Evolutionary conservation across 1,140 invertebrate species (phyloP).

Genomic region (Acromyrmex echinatior): DNA sequence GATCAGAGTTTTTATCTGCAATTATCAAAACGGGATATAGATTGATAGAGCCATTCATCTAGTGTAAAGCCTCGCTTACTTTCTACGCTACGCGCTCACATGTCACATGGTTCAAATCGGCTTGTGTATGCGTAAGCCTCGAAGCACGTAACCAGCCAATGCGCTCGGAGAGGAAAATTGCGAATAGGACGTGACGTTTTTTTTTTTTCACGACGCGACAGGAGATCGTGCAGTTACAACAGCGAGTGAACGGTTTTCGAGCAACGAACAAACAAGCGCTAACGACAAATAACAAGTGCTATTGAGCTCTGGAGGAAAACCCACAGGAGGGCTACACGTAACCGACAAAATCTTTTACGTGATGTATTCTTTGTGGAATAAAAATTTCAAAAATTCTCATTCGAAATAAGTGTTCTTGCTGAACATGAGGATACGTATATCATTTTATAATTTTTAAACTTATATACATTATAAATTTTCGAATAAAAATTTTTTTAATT

Average conservation of each 20-base stretch:
- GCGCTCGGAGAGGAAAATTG: slow-evolving; percentile 55
- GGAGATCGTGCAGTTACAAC: slow-evolving; percentile 43
- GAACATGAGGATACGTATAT: neutral
- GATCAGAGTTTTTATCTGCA: slow-evolving; percentile 6
- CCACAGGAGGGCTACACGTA: slow-evolving; percentile 30
- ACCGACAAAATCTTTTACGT: slow-evolving; percentile 19
- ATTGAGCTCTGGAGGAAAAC: slow-evolving; percentile 43
- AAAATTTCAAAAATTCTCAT: slow-evolving; percentile 11
- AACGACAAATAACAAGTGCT: slow-evolving; percentile 71
- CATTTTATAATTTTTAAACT: neutral
- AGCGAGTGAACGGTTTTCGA: slow-evolving; percentile 52
- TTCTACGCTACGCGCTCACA: neutral
- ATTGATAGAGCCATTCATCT: slow-evolving; percentile 62
- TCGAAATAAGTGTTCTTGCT: too few relatives aligned
- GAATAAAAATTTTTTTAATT: slow-evolving; percentile 7
- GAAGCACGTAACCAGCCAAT: slow-evolving; percentile 62
- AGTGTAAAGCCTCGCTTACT: slow-evolving; percentile 24
- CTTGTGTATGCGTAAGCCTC: slow-evolving; percentile 41
- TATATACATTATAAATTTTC: neutral
- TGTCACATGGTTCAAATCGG: slow-evolving; percentile 38
- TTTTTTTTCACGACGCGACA: slow-evolving; percentile 57
- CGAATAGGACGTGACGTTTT: slow-evolving; percentile 62
- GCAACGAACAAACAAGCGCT: slow-evolving; percentile 67
- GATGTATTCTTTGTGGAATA: slow-evolving; percentile 3
- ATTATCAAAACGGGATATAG: slow-evolving; percentile 41